phyloP scores from a whole-genome alignment of 2,888 invertebrate genomes.

The Trisateles emortualis region DNA sequence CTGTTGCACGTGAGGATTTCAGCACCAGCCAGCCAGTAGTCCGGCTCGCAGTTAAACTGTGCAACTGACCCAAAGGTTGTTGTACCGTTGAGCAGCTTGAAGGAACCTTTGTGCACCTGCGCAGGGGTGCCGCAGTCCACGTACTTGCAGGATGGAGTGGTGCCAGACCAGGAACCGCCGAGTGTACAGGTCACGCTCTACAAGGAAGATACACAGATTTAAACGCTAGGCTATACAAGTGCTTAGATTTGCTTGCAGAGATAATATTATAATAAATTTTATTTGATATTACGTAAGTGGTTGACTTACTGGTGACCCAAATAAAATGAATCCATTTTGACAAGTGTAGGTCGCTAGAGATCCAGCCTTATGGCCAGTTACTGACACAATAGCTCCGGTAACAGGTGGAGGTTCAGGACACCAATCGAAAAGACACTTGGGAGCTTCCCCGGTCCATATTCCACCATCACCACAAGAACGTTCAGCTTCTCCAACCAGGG shows the following conservation, averaged over 20 bases:
- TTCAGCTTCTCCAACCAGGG: conserved; percentile 91
- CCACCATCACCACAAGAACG: conserved; percentile 92
- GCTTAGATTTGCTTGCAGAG: too few species aligned
- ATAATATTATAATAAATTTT: too few species aligned
- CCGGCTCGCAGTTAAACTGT: conserved; percentile 92
- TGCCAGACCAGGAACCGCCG: conserved; percentile 94
- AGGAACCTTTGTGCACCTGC: conserved; percentile 92
- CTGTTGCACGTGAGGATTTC: conserved; percentile 91
- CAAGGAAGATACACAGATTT: neutral
- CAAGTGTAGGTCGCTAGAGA: conserved; percentile 94
- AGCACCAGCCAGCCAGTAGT: conserved; percentile 94
- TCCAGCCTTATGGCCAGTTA: conserved; percentile 92
- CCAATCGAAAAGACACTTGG: conserved; percentile 95
- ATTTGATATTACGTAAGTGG: too few species aligned
- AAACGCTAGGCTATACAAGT: too few species aligned
- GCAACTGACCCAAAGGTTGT: conserved; percentile 93
- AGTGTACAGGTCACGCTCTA: conserved; percentile 93
- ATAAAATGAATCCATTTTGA: conserved; percentile 93
- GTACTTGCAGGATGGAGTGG: conserved; percentile 93
- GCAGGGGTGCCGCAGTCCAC: conserved; percentile 95
- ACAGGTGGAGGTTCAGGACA: conserved; percentile 94
- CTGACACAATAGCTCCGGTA: conserved; percentile 90
- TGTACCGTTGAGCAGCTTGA: conserved; percentile 91
- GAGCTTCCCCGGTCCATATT: conserved; percentile 92
- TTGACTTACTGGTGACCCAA: conserved; percentile 91